phyloP scores from a whole-genome alignment of 2,888 invertebrate species.

The Smittia sp. region DNA sequence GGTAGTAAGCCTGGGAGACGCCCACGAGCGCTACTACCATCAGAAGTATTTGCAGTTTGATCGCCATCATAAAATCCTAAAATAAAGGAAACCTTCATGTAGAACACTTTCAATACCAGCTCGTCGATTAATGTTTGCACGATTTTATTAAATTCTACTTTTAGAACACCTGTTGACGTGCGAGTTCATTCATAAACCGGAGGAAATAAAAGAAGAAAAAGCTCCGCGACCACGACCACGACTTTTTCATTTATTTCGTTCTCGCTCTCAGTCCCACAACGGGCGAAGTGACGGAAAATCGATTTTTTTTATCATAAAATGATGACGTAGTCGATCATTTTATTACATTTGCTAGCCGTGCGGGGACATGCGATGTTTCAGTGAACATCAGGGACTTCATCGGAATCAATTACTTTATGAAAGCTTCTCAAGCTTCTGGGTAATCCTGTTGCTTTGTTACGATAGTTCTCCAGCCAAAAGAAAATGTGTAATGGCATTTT shows the following conservation, averaged over 20 bases:
- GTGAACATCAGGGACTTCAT: not conserved
- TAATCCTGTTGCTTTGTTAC: not conserved
- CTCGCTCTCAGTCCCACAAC: not conserved
- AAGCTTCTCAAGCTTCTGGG: no score
- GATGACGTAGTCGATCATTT: not conserved
- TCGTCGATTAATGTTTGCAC: not conserved
- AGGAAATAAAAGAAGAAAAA: not conserved
- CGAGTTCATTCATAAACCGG: not conserved
- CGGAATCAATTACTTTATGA: not conserved
- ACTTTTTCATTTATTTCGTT: not conserved
- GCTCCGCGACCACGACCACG: not conserved
- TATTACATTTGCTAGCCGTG: not conserved
- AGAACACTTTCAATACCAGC: not conserved
- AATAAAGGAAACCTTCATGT: not conserved
- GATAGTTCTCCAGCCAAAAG: not conserved
- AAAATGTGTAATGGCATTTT: no score
- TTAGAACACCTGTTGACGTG: slow-evolving; percentile 36
- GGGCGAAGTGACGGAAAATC: not conserved
- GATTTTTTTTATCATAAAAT: not conserved
- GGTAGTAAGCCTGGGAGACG: slow-evolving; percentile 26
- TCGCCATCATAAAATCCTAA: slow-evolving; percentile 23
- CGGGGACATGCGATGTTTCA: not conserved
- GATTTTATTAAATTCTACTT: not conserved
- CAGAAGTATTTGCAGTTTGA: not conserved
- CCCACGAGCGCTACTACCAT: not conserved